Evolutionary conservation across 2,888 invertebrate species (phyloP), one percentile per base, ranked within the genome.

Genomic region (Blera fallax): DNA sequence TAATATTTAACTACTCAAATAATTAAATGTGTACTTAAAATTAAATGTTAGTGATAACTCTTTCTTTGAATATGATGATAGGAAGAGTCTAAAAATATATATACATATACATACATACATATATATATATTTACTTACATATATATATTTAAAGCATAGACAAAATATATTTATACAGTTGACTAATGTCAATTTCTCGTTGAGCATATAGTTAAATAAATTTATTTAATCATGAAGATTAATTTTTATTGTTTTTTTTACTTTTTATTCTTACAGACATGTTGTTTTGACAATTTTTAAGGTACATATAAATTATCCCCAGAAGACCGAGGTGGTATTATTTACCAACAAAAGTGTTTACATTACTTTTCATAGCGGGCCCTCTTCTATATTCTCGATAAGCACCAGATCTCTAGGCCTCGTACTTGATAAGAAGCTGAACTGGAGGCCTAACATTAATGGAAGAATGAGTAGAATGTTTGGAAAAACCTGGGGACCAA

Each of bases 121-220:
- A 62, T 60, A 14, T 45, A 79, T 62, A 78, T 40, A 52, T 27
- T 64, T 27, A 65, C 16, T 24, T 29, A 50, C 24, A 37, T 32
- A 81, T 32, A 45, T 10, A 62, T 48, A 77, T 48, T 16, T 34
- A 58, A 3, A 48, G 58, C 16, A 77, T 56, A 58, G 11, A 70
- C 58, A 40, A 70, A 77, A 67, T 85, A 85, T 85, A 85, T 85
- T 85, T 85, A 85, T 85, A 85, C 85, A 85, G 67, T 85, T 50
- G 81, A 32, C 77, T 65, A 50, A 62, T 27, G 85, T 56, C 65
- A 37, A 60, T 85, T 85, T 81, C 27, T 85, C 81, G 85, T 85
- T 85, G 72, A 81, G 45, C 32, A 70, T 64, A 74, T 81, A 79
- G 72, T 77, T 81, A 76, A 85, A 85, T 81, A 77, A 77, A 85